These are phyloP conservation scores for Dunckerocampus dactyliophorus DNA, from an alignment of 2,113 vertebrate species.

Conservation along the genomic window DNA sequence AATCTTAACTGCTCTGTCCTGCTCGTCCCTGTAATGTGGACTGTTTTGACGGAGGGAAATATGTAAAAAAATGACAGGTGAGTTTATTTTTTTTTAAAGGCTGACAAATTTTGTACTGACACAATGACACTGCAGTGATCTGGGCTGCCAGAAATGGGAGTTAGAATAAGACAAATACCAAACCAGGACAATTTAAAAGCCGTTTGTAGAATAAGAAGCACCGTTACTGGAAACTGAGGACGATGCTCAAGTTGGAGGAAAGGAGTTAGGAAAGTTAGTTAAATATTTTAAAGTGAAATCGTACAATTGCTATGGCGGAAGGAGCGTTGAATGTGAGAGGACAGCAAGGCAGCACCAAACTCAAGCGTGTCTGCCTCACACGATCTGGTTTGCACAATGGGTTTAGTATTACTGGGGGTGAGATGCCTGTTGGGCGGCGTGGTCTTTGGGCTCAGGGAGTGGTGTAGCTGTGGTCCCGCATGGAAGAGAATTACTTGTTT, in stretches of 20 bases:
- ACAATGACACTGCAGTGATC: not conserved
- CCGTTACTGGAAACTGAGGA: slow-evolving; percentile 21
- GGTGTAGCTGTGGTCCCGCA: slow-evolving; percentile 28
- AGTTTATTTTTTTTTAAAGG: not conserved
- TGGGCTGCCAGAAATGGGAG: slow-evolving; percentile 7
- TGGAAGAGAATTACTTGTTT: slow-evolving; percentile 69
- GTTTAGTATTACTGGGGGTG: slow-evolving; percentile 25
- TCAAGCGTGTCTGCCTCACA: slow-evolving; percentile 10
- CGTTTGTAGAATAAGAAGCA: slow-evolving; percentile 29
- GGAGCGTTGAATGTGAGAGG: slow-evolving; percentile 20
- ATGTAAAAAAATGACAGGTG: not conserved
- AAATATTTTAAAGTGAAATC: slow-evolving; percentile 36
- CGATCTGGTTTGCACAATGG: slow-evolving; percentile 10
- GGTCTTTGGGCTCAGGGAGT: slow-evolving; percentile 24
- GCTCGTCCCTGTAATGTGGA: slow-evolving; percentile 9
- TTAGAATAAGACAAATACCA: slow-evolving; percentile 19
- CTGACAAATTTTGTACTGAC: too few relatives aligned
- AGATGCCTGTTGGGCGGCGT: slow-evolving; percentile 32
- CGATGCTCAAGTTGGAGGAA: not conserved
- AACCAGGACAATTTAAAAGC: slow-evolving; percentile 33
- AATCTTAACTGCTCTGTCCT: not conserved
- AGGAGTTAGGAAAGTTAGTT: slow-evolving; percentile 9
- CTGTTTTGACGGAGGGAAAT: slow-evolving; percentile 7
- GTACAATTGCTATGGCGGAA: slow-evolving; percentile 27
- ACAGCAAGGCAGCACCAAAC: slow-evolving; percentile 11